Percentiles rank a stretch among this genome's conserved stretches.
phyloP scores from a whole-genome alignment of 2,113 vertebrate species.

The Osmerus mordax region DNA sequence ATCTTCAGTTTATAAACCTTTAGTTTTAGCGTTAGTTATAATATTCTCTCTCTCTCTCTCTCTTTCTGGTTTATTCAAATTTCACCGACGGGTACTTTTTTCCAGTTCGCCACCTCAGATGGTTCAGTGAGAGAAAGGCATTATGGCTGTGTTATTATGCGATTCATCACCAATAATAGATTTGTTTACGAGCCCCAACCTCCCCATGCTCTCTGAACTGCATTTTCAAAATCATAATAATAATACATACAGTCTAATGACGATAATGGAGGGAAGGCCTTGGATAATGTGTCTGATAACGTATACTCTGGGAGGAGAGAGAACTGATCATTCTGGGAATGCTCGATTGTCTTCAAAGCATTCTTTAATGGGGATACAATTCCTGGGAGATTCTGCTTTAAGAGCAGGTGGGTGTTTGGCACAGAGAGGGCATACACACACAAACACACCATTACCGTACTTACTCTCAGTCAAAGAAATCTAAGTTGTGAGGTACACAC shows the following conservation, averaged over 20 bases:
- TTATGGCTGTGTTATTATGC: constrained; percentile 82
- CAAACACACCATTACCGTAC: constrained; percentile 5
- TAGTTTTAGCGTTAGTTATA: constrained; percentile 43
- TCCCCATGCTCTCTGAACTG: constrained; percentile 70
- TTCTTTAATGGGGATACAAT: constrained; percentile 74
- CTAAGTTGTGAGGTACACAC: constrained; percentile 11
- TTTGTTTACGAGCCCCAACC: constrained; percentile 78
- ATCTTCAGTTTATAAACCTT: constrained; percentile 35
- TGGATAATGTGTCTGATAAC: constrained; percentile 77
- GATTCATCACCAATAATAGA: constrained; percentile 86
- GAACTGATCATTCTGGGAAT: constrained; percentile 65
- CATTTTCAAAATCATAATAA: constrained; percentile 82
- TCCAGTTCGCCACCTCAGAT: constrained; percentile 80
- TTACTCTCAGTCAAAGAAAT: constrained; percentile 13
- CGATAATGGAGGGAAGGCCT: constrained; percentile 72
- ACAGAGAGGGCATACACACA: constrained; percentile 55
- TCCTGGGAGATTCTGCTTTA: constrained; percentile 64
- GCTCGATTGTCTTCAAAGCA: constrained; percentile 70
- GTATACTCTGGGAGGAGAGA: constrained; percentile 71
- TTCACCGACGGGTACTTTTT: constrained; percentile 74
- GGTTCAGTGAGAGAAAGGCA: constrained; percentile 77
- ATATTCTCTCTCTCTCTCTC: constrained; percentile 49
- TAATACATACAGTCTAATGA: constrained; percentile 78
- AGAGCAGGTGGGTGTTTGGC: constrained; percentile 70
- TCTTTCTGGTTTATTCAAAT: constrained; percentile 77